Evolutionary conservation across 2,888 invertebrate species (phyloP).

Genomic region (Cephus nigrinus): DNA sequence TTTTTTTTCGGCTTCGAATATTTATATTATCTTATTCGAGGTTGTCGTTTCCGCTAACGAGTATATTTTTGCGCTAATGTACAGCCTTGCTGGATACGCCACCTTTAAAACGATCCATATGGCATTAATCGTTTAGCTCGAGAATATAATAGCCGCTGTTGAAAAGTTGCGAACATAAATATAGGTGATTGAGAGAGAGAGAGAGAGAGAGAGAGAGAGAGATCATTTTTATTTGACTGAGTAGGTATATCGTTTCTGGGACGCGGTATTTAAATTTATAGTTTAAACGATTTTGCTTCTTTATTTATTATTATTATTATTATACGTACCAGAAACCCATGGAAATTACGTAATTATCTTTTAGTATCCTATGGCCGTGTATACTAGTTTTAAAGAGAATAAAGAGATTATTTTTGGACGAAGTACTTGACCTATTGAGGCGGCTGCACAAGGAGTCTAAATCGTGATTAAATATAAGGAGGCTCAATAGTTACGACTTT

Average conservation of each 20-base stretch:
- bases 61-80: neutral
- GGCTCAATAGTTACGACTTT: no score
- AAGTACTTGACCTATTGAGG: no score
- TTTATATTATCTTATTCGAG: neutral
- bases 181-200: neutral
- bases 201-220: neutral
- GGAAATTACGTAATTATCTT: neutral
- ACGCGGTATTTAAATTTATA: neutral
- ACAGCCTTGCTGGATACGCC: neutral
- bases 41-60: neutral
- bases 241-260: neutral
- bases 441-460: no score
- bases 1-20: neutral
- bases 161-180: neutral
- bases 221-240: neutral
- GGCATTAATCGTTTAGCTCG: neutral
- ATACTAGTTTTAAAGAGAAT: neutral
- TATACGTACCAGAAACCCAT: neutral
- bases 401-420: no score
- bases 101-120: neutral
- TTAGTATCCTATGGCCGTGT: neutral
- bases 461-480: no score
- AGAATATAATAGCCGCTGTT: neutral
- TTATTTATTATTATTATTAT: neutral
- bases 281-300: neutral